Base-by-base conservation (phyloP, 2,888 invertebrate species). In the Ischnura elegans region DNA sequence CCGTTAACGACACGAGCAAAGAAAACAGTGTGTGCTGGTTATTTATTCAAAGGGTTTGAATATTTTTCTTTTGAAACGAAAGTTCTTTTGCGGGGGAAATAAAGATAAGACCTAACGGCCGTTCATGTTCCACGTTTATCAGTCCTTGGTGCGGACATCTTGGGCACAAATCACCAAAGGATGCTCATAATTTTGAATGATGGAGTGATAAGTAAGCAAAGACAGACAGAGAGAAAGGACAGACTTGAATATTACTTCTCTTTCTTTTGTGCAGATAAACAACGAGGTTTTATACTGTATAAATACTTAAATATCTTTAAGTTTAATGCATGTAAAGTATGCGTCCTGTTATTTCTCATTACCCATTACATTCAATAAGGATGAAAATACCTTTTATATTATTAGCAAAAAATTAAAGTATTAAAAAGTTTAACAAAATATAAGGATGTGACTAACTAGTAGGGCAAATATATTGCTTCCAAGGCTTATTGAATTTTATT, bases 141-240 rank as follows among this genome's bases (percentile, higher is more conserved):
- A 76, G 76, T 29, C 76, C 76, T 76, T 76, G 76, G 76, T 36
- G 29, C 29, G 76, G 76, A 76, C 76, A 76, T 76, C 76, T 76
- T 76, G 10, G 10, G 25, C 36, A 76, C 76, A 76, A 76, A 76
- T 76, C 76, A 76, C 76, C 29, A 76, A 36, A 36, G 29, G 76
- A 76, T 76, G 76, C 13, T 76, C 76, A 76, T 76, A 76, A 76
- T n/a, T 76, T 76, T 29, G 76, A n/a, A 29, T 29, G 36, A 76
- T 29, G 76, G 29, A 76, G 36, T 36, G 36, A 76, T 76, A 76
- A 76, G 29, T 13, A 13, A 1, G 76, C 29, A 76, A 76, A 76
- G 25, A n/a, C n/a, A n/a, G n/a, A n/a, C n/a, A n/a, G n/a, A n/a
- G 36, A 76, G 36, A 36, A 29, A 25, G 61, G n/a, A n/a, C 19